Evolutionary conservation across 2,113 vertebrate species (phyloP).

Genomic region (Brachionichthys hirsutus): DNA sequence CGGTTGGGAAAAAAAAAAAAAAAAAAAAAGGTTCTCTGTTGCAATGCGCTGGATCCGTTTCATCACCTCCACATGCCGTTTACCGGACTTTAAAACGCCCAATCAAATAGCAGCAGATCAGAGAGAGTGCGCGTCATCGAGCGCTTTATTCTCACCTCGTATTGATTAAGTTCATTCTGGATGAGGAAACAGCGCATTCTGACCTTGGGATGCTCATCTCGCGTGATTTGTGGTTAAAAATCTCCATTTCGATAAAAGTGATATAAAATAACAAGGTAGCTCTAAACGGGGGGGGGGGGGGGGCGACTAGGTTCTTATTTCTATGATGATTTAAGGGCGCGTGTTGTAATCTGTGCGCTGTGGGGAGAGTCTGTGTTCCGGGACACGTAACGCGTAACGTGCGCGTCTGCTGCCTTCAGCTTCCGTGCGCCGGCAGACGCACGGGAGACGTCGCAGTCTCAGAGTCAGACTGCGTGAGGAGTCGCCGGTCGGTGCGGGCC

Average conservation of each 20-base stretch:
- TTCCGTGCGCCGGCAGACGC: slow-evolving; percentile 40
- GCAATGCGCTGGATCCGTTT: background rate
- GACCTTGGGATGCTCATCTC: slow-evolving; percentile 1
- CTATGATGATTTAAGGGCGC: too few relatives aligned
- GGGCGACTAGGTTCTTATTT: too few relatives aligned
- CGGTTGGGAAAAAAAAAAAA: too few relatives aligned
- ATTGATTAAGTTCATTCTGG: too few relatives aligned
- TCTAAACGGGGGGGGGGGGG: background rate
- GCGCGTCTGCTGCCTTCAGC: background rate
- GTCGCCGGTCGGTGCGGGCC: background rate
- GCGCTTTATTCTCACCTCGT: too few relatives aligned
- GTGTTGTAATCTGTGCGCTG: too few relatives aligned
- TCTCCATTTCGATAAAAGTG: too few relatives aligned
- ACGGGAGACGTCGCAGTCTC: slow-evolving; percentile 22
- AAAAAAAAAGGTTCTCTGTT: background rate
- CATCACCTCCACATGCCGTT: background rate
- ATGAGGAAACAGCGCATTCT: background rate
- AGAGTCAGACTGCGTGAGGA: background rate
- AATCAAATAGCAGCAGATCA: background rate
- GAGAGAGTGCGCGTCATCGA: too few relatives aligned
- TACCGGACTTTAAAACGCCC: background rate
- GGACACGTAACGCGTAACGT: slow-evolving; percentile 66
- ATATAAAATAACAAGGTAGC: too few relatives aligned
- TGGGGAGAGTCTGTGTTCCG: slow-evolving; percentile 42
- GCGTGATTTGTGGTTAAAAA: too few relatives aligned